These are phyloP conservation scores for Chiloscyllium punctatum DNA, from an alignment of 2,797 vertebrate species.

Conservation along the genomic window DNA sequence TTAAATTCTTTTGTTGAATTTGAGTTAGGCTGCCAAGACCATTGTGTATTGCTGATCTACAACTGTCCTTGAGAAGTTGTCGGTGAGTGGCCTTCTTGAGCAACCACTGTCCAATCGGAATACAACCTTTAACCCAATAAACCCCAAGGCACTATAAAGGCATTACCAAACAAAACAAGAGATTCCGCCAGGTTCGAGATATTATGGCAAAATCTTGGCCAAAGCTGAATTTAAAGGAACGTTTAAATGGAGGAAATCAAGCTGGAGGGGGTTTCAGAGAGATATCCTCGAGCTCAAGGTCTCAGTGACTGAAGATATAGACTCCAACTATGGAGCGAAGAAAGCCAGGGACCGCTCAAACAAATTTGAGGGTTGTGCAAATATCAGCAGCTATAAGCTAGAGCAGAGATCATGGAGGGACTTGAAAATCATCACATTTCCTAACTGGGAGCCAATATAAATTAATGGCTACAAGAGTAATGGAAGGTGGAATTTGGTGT, in stretches of 20 bases:
- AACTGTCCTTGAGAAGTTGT: not conserved
- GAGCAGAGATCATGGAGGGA: not conserved
- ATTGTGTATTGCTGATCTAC: not conserved
- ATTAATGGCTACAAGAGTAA: not conserved
- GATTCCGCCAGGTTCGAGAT: not conserved
- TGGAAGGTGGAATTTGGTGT: not conserved
- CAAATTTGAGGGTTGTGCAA: not conserved
- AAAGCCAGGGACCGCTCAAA: not conserved
- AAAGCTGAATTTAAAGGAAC: not conserved
- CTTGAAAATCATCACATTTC: not conserved
- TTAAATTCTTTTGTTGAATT: not conserved
- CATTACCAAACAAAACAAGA: not conserved
- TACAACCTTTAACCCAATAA: not conserved
- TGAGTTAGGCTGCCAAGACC: not conserved
- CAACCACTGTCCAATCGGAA: not conserved
- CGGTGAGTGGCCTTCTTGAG: not conserved
- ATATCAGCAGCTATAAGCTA: not conserved
- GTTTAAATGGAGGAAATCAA: not conserved
- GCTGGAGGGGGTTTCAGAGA: not conserved
- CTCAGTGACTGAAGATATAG: not conserved
- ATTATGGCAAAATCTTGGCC: not conserved
- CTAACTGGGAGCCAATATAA: not conserved
- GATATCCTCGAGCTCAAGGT: not conserved
- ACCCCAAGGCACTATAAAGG: not conserved
- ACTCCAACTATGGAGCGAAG: not conserved